Evolutionary conservation across 2,113 vertebrate species (phyloP).

Genomic region (Narcine bancroftii): DNA sequence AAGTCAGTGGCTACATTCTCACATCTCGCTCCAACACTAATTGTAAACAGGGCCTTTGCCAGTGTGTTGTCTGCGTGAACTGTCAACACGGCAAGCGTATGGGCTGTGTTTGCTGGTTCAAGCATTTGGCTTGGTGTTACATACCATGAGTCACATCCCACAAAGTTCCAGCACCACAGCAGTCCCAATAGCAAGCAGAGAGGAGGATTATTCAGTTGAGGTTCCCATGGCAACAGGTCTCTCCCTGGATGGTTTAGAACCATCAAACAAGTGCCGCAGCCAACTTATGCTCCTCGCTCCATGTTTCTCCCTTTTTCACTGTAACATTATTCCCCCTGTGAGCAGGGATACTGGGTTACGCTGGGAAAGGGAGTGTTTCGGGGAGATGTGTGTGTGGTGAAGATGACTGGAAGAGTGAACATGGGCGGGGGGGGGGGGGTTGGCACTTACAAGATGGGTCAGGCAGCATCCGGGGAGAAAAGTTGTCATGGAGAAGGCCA

Average conservation of each 20-base stretch:
- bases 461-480: too few species aligned
- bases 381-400: too few species aligned
- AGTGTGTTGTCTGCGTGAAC: neutral
- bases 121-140: too few species aligned
- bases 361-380: too few species aligned
- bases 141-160: too few species aligned
- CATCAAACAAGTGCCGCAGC: neutral
- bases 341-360: too few species aligned
- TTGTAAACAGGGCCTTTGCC: neutral
- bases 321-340: too few species aligned
- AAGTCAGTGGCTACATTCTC: neutral
- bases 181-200: neutral
- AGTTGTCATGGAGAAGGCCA: too few species aligned
- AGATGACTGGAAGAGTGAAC: too few species aligned
- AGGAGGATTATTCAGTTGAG: neutral
- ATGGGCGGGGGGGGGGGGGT: too few species aligned
- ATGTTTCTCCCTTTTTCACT: too few species aligned
- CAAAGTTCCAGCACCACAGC: neutral
- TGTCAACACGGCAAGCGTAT: neutral
- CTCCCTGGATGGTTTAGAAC: neutral
- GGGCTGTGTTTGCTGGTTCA: neutral
- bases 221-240: constrained; percentile 10
- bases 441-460: too few species aligned
- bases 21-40: neutral
- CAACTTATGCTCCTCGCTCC: neutral